phyloP scores from a whole-genome alignment of 1,140 invertebrate species.

The Scaptomyza pallida region DNA sequence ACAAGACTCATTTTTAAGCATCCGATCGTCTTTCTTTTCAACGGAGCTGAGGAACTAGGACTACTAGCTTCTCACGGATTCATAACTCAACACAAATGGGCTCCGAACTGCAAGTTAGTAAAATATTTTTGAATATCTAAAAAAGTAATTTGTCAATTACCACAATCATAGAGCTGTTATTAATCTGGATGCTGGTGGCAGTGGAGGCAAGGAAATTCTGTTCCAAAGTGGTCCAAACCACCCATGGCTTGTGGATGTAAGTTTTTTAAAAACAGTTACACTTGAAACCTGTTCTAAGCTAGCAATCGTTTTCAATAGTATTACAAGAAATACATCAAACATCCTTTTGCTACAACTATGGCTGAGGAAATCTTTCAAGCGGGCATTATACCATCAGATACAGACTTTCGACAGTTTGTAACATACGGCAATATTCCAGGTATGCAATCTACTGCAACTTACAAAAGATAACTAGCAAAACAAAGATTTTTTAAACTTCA shows the following conservation, averaged over 20 bases:
- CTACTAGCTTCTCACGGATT: slow-evolving; percentile 90
- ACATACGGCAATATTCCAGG: slow-evolving; percentile 86
- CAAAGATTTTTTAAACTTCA: not conserved
- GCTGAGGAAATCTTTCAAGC: slow-evolving; percentile 93
- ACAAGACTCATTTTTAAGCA: slow-evolving; percentile 47
- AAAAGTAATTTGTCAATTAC: no score
- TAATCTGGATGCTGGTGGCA: slow-evolving; percentile 88
- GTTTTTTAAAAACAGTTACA: no score
- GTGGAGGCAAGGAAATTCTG: slow-evolving; percentile 95
- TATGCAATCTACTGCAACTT: slow-evolving; percentile 67
- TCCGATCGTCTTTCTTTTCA: slow-evolving; percentile 91
- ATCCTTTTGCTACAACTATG: slow-evolving; percentile 92
- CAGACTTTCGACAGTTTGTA: slow-evolving; percentile 93
- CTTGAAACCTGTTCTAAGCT: no score
- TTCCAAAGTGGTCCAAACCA: slow-evolving; percentile 96
- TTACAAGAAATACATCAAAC: slow-evolving; percentile 91
- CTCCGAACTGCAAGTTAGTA: slow-evolving; percentile 85
- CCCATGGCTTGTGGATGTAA: slow-evolving; percentile 93
- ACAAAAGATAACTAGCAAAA: not conserved
- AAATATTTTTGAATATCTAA: no score
- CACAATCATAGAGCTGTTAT: slow-evolving; percentile 34
- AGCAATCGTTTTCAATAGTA: not conserved
- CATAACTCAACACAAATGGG: slow-evolving; percentile 91
- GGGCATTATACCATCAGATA: slow-evolving; percentile 93
- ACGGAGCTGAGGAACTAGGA: slow-evolving; percentile 91